Base-by-base conservation (phyloP, 2,113 vertebrate species). In the Hippopotamus amphibius region DNA sequence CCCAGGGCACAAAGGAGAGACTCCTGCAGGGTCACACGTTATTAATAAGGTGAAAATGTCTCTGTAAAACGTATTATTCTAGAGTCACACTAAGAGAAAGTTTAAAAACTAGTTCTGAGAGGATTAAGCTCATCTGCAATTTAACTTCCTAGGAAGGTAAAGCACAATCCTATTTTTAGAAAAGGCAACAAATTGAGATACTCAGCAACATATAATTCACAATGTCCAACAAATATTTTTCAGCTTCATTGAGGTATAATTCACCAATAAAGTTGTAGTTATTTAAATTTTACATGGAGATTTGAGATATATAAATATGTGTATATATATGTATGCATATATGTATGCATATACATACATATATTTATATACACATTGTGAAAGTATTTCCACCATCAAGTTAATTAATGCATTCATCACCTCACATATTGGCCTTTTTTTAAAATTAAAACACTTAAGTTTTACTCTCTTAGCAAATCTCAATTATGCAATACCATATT, bases 31-130 rank as follows among this genome's bases (percentile, higher is more conserved):
- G 12, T 22, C 3, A 41, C 0, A 41, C 19, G 7, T 90, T n/a
- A 74, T 91, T n/a, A 81, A 41, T 66, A 68, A 53, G 50, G 9
- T 53, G 33, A 87, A 66, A 48, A 15, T 90, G 50, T 57, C 16
- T 43, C 22, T 66, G 24, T 6, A 77, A 33, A 74, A 19, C 74
- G 7, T 22, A 55, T 9, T 79, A 79, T 15, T 41, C 5, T 82
- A 82, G 50, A 59, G 19, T 55, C 22, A 63, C 55, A 50, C 22
- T 43, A 91, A 76, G 6, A 82, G 43, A 86, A 22, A 59, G n/a
- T 33, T 92, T 30, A 76, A 89, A 92, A 87, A 83, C 69, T 88
- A 71, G 37, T 63, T 95, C 43, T 88, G 53, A 88, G 92, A 69
- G 53, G 81, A 83, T 61, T 19, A 53, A 77, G 28, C 16, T 71